Evolutionary conservation across 2,113 vertebrate species (phyloP).

Genomic region (Trogon surrucura): DNA sequence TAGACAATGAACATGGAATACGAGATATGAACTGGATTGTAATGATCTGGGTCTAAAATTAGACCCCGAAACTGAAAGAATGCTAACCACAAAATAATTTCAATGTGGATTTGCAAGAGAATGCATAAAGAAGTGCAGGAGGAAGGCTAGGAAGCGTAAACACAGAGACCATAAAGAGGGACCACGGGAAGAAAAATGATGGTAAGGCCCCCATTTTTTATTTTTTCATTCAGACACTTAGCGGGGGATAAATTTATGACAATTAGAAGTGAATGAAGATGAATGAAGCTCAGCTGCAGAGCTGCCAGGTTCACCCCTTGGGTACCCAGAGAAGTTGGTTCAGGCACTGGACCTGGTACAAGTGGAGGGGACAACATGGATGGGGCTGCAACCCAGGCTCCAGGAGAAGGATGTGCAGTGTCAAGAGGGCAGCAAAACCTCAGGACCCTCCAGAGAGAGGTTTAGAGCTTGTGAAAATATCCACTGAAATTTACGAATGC

Average conservation of each 20-base stretch:
- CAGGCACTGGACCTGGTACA: not conserved
- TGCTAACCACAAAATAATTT: slow-evolving; percentile 13
- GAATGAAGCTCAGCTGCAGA: not conserved
- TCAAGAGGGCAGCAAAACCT: slow-evolving; percentile 21
- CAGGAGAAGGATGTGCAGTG: not conserved
- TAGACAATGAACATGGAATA: not conserved
- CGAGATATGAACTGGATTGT: slow-evolving; percentile 9
- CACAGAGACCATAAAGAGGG: not conserved
- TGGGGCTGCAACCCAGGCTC: not conserved
- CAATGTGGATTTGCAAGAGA: not conserved
- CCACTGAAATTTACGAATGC: not conserved
- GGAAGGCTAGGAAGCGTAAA: not conserved
- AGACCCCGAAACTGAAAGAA: slow-evolving; percentile 9
- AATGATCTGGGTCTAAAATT: slow-evolving; percentile 22
- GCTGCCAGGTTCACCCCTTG: slow-evolving; percentile 17
- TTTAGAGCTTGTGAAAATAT: slow-evolving; percentile 27
- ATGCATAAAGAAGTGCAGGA: not conserved
- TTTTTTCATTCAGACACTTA: not conserved
- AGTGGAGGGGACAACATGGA: not conserved
- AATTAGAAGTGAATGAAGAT: not conserved
- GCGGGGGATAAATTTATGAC: not conserved
- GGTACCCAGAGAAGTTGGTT: slow-evolving; percentile 8
- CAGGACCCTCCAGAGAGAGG: not conserved
- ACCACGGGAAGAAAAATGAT: not conserved
- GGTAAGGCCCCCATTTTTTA: too few relatives aligned